These are phyloP conservation scores for Lucilia sericata DNA, from an alignment of 1,140 invertebrate species.

Conservation along the genomic window DNA sequence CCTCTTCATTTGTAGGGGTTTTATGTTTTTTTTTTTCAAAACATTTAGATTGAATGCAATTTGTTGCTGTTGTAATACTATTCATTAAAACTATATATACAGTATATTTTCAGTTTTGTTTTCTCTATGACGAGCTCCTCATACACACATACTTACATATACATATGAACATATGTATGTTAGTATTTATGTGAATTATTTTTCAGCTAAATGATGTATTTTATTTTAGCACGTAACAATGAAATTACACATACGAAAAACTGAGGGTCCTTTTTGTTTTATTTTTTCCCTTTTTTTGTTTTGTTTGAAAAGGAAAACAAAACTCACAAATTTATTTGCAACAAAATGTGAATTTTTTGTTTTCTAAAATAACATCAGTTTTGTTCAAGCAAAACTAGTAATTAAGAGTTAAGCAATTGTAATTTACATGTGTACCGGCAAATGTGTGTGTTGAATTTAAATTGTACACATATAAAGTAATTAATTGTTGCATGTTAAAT, in stretches of 20 bases:
- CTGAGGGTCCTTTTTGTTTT: background rate
- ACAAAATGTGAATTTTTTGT: too few species aligned
- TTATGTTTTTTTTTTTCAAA: background rate
- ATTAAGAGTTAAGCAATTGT: slow-evolving; percentile 37
- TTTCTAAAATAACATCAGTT: slow-evolving; percentile 17
- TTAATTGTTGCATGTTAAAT: slow-evolving; percentile 41
- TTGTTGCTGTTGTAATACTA: background rate
- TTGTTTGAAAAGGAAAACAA: background rate
- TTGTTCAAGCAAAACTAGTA: slow-evolving; percentile 20
- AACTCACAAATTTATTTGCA: too few species aligned
- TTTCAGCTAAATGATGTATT: slow-evolving; percentile 30
- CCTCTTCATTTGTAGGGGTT: background rate
- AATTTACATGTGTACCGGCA: background rate
- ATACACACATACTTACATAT: background rate
- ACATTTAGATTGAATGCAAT: background rate
- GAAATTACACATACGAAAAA: slow-evolving; percentile 24
- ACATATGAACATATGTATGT: background rate
- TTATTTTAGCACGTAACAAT: slow-evolving; percentile 40
- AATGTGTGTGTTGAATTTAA: too few species aligned
- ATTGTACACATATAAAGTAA: slow-evolving; percentile 18
- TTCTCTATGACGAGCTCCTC: background rate
- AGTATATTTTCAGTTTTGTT: background rate
- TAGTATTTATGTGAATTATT: background rate
- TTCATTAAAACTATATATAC: background rate
- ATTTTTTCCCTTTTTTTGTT: too few species aligned